A percentile compares a stretch with the other conserved stretches of the same genome.
Evolutionary conservation across 1,140 invertebrate genomes (phyloP).

Genomic region (Aporrectodea caliginosa): DNA sequence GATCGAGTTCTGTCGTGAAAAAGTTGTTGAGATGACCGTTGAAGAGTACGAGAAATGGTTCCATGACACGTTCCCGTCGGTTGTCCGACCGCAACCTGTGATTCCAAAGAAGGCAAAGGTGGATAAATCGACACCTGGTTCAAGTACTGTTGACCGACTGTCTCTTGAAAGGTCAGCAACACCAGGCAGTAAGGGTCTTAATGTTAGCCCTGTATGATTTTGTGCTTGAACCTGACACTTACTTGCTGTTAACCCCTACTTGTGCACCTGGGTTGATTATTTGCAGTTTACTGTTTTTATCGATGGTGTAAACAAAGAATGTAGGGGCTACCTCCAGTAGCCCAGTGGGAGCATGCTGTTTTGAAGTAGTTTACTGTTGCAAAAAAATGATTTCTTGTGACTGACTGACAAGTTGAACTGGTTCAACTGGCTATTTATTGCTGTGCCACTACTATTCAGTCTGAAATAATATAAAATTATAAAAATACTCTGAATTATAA

Average conservation of each 20-base stretch:
- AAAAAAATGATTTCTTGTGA: background rate
- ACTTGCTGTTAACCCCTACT: background rate
- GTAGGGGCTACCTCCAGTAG: no score
- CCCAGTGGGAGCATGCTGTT: no score
- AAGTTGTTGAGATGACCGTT: conserved; percentile 51
- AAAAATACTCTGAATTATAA: no score
- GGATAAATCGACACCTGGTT: background rate
- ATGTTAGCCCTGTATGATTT: no score
- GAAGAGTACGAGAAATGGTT: conserved; percentile 55
- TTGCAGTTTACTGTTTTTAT: background rate
- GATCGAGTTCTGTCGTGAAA: conserved; percentile 53
- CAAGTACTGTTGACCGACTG: background rate
- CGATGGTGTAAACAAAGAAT: no score
- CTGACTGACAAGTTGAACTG: background rate
- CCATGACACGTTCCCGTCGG: conserved; percentile 44
- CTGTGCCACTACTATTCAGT: no score
- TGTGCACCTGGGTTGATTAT: background rate
- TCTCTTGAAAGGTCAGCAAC: no score
- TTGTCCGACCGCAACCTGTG: conserved; percentile 46
- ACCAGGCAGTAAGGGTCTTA: no score
- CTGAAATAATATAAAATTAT: no score
- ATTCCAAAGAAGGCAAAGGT: background rate
- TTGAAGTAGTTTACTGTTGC: background rate
- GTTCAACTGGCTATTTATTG: no score
- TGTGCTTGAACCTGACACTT: no score